Evolutionary conservation across 2,113 vertebrate genomes (phyloP).

Genomic region (Rhea pennata): DNA sequence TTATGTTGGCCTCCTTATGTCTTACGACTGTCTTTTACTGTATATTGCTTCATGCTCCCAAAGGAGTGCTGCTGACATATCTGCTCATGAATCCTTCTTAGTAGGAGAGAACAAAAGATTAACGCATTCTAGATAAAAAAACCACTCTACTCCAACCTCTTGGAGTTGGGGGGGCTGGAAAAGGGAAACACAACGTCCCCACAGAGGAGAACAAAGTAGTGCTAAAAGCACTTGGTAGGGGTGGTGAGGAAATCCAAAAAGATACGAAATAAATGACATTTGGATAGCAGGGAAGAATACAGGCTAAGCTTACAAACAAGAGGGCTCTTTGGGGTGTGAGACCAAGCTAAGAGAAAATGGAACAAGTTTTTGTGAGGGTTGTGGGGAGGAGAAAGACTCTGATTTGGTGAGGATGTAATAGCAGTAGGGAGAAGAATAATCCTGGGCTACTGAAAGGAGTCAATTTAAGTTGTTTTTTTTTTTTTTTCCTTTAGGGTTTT

Average conservation of each 20-base stretch:
- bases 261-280: neutral
- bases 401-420: neutral
- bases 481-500: neutral
- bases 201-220: neutral
- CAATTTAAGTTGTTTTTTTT: neutral
- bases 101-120: neutral
- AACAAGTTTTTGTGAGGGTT: accelerated
- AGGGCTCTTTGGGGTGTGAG: neutral
- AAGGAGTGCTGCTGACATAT: neutral
- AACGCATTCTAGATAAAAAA: neutral
- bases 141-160: neutral
- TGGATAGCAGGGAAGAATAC: neutral
- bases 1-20: neutral
- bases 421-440: neutral
- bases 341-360: neutral
- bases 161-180: neutral
- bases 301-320: accelerated
- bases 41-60: neutral
- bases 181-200: neutral
- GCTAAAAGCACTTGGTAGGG: neutral
- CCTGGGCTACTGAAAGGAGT: neutral
- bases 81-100: neutral
- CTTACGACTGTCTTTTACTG: neutral
- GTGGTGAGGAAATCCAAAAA: neutral
- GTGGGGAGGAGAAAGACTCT: neutral